phyloP scores from a whole-genome alignment of 2,888 invertebrate genomes.

The Dioctria rufipes region DNA sequence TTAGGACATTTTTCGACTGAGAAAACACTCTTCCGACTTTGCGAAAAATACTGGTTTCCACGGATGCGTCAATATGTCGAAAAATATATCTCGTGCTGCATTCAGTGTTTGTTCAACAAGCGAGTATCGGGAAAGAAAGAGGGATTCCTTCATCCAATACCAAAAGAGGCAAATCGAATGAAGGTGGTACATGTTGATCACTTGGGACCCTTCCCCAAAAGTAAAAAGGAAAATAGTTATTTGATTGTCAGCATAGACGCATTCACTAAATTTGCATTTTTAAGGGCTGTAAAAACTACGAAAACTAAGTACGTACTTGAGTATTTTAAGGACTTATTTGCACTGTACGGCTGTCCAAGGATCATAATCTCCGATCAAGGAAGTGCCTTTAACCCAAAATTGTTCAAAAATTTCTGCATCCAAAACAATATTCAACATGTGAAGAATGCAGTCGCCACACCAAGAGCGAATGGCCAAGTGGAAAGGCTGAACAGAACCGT shows the following conservation, averaged over 20 bases:
- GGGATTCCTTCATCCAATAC: neutral
- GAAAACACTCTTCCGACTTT: conserved; percentile 1
- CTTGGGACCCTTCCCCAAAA: conserved; percentile 5
- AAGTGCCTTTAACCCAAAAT: too few relatives aligned
- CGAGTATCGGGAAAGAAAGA: neutral
- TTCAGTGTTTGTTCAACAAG: neutral
- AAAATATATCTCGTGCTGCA: too few relatives aligned
- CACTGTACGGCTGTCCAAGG: too few relatives aligned
- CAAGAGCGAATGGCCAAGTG: too few relatives aligned
- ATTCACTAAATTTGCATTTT: too few relatives aligned
- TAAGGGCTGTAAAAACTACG: too few relatives aligned
- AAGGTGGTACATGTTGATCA: conserved; percentile 25
- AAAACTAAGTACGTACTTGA: too few relatives aligned
- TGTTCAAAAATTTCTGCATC: too few relatives aligned
- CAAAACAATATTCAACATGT: conserved; percentile 20
- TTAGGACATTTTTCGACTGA: conserved; percentile 24
- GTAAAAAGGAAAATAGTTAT: neutral
- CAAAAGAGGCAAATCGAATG: neutral
- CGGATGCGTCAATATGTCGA: too few relatives aligned
- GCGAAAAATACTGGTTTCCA: too few relatives aligned
- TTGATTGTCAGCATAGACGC: conserved; percentile 9
- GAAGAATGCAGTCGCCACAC: conserved; percentile 8
- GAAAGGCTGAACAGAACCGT: conserved; percentile 13
- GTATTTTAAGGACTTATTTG: too few relatives aligned
- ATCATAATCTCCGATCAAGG: too few relatives aligned